phyloP scores from a whole-genome alignment of 2,113 vertebrate genomes.

The Strix aluco region DNA sequence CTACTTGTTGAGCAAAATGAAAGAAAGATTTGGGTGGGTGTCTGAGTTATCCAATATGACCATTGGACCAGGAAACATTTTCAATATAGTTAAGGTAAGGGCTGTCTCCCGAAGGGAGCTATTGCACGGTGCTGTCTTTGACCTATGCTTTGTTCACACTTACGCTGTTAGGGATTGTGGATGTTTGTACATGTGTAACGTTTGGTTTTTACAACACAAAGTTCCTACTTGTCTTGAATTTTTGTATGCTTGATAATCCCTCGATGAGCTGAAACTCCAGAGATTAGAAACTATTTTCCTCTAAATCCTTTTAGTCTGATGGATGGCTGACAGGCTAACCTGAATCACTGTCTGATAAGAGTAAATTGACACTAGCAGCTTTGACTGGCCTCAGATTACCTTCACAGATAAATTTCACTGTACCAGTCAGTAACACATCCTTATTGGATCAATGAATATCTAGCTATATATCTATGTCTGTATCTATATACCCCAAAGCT shows the following conservation, averaged over 20 bases:
- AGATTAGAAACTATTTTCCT: slow-evolving; percentile 30
- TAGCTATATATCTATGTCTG: not conserved
- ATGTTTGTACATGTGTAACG: not conserved
- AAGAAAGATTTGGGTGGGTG: slow-evolving; percentile 86
- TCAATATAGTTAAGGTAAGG: slow-evolving; percentile 81
- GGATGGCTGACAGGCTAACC: slow-evolving; percentile 12
- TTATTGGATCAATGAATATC: not conserved
- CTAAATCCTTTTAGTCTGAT: slow-evolving; percentile 37
- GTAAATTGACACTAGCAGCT: slow-evolving; percentile 7
- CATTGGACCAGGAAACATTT: slow-evolving; percentile 69
- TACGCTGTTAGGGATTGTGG: not conserved
- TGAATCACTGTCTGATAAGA: not conserved
- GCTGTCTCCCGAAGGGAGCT: not conserved
- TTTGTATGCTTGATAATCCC: not conserved
- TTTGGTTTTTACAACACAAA: not conserved
- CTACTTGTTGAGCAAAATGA: slow-evolving; percentile 83
- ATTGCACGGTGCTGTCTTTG: not conserved
- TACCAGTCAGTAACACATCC: not conserved
- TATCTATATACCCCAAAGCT: not conserved
- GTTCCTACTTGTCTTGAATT: not conserved
- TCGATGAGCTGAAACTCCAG: not conserved
- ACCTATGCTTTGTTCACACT: not conserved
- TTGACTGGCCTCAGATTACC: not conserved
- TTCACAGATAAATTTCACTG: slow-evolving; percentile 6
- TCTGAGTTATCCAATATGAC: slow-evolving; percentile 73